phyloP scores from a whole-genome alignment of 2,113 vertebrate genomes.

The Sphyrna mokarran region DNA sequence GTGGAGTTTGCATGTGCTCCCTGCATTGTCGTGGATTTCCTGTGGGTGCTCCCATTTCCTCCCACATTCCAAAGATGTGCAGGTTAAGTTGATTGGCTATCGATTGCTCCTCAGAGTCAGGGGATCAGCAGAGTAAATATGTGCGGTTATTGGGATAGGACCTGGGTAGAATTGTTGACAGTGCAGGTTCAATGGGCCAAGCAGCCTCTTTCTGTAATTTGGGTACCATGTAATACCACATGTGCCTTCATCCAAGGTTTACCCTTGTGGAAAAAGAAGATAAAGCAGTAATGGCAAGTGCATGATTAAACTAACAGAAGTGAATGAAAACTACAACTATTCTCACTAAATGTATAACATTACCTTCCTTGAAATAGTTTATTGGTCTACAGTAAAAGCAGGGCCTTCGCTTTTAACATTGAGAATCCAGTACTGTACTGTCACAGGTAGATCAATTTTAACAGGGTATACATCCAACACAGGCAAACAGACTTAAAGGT shows the following conservation, averaged over 20 bases:
- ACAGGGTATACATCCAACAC: not conserved
- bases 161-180: too few relatives aligned
- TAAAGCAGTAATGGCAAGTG: not conserved
- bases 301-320: not conserved
- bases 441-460: not conserved
- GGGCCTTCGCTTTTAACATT: not conserved
- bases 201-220: too few relatives aligned
- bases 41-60: too few relatives aligned
- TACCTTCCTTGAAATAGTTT: not conserved
- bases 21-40: too few relatives aligned
- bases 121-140: too few relatives aligned
- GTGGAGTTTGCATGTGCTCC: too few relatives aligned
- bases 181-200: too few relatives aligned
- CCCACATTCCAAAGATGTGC: too few relatives aligned
- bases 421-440: constrained; percentile 3
- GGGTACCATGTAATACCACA: too few relatives aligned
- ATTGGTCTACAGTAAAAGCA: not conserved
- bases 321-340: not conserved
- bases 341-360: not conserved
- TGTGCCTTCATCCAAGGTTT: not conserved
- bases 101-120: too few relatives aligned
- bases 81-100: too few relatives aligned
- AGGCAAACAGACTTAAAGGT: not conserved
- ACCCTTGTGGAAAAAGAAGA: not conserved
- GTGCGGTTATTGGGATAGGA: too few relatives aligned